Base-by-base conservation (phyloP, 2,113 vertebrate species). In the Formicarius rufipectus region DNA sequence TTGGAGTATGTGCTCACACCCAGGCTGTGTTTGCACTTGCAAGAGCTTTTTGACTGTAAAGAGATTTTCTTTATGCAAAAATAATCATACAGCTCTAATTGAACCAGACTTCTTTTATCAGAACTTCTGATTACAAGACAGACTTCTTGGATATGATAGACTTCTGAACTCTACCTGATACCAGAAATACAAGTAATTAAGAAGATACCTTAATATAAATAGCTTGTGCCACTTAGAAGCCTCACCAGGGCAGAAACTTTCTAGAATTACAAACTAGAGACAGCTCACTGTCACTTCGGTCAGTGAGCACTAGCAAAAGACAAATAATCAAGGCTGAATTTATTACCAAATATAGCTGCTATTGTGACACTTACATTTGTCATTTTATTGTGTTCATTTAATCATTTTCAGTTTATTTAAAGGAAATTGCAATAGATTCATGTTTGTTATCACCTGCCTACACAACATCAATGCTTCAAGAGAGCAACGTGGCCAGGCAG, bases 401-500 rank as follows among this genome's bases (percentile, higher is more conserved):
- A 96, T 76, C 5, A 73, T 64, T 85, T 88, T 75, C 42, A 71
- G 68, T 84, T 95, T 91, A 91, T 90, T 87, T 73, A 42, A 66
- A 80, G 80, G 86, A 66, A 92, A 77, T 53, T 77, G 86, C 72
- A 66, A 64, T 50, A 69, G 59, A 67, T 89, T 93, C 33, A 5
- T 94, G 84, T 87, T 94, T 93, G 56, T 91, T 89, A 89, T 64
- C 84, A 93, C 81, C 87, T 93, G 69, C 96, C 92, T 55, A 89
- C 77, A 2, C 72, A 95, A 73, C 73, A 74, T n/a, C 76, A 89
- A 62, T 55, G 25, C 83, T 87, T 63, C 18, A 81, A 87, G 55
- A 95, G 76, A 77, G 63, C 42, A 64, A 42, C 7, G 67, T 67
- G 91, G 27, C 64, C 64, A 66, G 31, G 64, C 53, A 94, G 68